Percentiles rank a stretch among this genome's conserved stretches.
These are phyloP conservation scores for Daptonema setosum DNA, from an alignment of 2,888 invertebrate species.

Conservation along the genomic window DNA sequence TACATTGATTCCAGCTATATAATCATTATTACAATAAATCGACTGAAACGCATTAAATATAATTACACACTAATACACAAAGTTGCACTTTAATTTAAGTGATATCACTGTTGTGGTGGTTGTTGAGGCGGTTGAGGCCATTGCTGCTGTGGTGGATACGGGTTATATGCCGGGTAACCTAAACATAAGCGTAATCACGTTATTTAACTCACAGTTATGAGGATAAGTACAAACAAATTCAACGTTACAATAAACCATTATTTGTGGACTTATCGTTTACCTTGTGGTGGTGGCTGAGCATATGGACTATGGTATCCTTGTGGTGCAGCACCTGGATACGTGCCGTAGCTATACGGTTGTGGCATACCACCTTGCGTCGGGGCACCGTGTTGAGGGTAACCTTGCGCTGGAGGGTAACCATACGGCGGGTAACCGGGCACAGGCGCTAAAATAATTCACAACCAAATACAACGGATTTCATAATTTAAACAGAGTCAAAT, in stretches of 20 bases:
- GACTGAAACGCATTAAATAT: no score
- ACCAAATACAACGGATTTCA: not conserved
- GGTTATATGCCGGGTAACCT: not conserved
- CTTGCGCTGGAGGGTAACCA: not conserved
- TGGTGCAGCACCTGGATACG: not conserved
- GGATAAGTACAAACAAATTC: no score
- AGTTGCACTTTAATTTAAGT: no score
- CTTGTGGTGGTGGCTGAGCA: not conserved
- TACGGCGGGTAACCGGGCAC: conserved; percentile 2
- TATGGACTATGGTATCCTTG: not conserved
- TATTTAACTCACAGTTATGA: not conserved
- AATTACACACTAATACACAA: no score
- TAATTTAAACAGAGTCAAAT: not conserved
- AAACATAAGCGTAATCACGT: not conserved
- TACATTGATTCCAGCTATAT: not conserved
- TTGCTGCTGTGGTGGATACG: no score
- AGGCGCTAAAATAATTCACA: not conserved
- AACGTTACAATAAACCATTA: no score
- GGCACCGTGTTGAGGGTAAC: no score
- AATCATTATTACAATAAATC: not conserved
- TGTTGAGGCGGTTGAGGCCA: not conserved
- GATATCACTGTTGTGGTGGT: not conserved
- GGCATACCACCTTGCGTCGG: no score
- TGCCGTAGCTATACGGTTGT: not conserved
- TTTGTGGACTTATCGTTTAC: no score